Percentiles rank a stretch among this genome's conserved stretches.
phyloP scores from a whole-genome alignment of 2,888 invertebrate species.

The Omphaloscelis lunosa region DNA sequence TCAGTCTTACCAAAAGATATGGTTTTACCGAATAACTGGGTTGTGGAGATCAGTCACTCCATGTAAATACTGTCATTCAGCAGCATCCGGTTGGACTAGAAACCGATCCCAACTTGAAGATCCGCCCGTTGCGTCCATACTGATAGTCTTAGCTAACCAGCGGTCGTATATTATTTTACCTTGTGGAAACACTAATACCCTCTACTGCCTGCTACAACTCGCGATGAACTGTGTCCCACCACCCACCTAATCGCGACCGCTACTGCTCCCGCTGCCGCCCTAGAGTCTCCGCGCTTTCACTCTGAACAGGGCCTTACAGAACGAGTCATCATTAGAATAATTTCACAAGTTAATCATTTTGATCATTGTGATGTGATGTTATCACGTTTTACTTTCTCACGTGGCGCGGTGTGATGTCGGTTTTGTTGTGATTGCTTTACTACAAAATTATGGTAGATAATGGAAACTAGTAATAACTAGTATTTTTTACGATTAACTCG shows the following conservation, averaged over 20 bases:
- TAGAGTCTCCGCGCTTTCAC: conserved; percentile 16
- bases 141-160: background rate
- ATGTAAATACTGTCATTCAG: too few species aligned
- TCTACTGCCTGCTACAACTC: background rate
- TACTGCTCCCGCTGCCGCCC: background rate
- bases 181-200: background rate
- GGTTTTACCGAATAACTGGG: too few species aligned
- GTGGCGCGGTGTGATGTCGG: conserved; percentile 19
- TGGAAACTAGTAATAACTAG: conserved; percentile 1
- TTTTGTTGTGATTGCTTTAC: conserved; percentile 31
- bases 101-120: too few species aligned
- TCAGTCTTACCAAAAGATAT: too few species aligned
- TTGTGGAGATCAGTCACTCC: too few species aligned
- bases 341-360: conserved; percentile 37
- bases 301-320: background rate
- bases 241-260: background rate
- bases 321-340: conserved; percentile 21
- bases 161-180: background rate
- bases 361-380: conserved; percentile 15
- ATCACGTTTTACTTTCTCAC: conserved; percentile 58
- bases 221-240: background rate
- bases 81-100: too few species aligned
- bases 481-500: conserved; percentile 27
- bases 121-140: background rate
- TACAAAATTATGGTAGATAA: conserved; percentile 38